Conservation (phyloP, 2,888 invertebrate species). For the Geotrupes spiniger region DNA sequence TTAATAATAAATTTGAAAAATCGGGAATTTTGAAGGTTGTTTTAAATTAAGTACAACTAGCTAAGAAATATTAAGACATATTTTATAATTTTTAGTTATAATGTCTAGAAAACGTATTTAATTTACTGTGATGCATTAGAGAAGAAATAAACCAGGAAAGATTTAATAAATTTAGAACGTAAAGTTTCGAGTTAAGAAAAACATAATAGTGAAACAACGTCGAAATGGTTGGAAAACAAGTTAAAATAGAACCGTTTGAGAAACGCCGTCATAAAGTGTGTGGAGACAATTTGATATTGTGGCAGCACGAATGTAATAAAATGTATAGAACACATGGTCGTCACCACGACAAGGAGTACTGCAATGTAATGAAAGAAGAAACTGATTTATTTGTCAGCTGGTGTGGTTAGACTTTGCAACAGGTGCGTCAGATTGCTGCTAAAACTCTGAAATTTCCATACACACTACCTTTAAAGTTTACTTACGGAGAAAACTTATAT, state of each 20-base stretch:
- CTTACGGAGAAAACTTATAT: too few relatives aligned
- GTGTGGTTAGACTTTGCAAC: conserved; percentile 41
- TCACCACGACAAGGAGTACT: conserved; percentile 31
- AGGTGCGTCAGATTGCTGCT: conserved; percentile 40
- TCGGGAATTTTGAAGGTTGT: too few relatives aligned
- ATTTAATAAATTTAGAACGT: conserved; percentile 6
- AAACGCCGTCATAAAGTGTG: conserved; percentile 22
- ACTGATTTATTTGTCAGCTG: conserved; percentile 42
- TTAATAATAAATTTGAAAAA: too few relatives aligned
- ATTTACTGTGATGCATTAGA: not conserved
- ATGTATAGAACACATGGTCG: conserved; percentile 30
- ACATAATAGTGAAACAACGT: not conserved
- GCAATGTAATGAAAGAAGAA: conserved; percentile 40
- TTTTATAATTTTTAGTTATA: too few relatives aligned
- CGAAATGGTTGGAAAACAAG: not conserved
- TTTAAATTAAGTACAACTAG: too few relatives aligned
- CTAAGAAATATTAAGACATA: too few relatives aligned
- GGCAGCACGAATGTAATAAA: conserved; percentile 32
- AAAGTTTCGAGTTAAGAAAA: not conserved
- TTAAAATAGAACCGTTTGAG: conserved; percentile 9
- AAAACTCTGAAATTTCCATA: conserved; percentile 32
- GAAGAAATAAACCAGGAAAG: not conserved
- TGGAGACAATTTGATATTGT: conserved; percentile 30
- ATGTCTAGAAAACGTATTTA: too few relatives aligned
- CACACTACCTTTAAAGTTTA: conserved; percentile 6